Evolutionary conservation across 2,113 vertebrate species (phyloP).

Genomic region (Chloropsis hardwickii): DNA sequence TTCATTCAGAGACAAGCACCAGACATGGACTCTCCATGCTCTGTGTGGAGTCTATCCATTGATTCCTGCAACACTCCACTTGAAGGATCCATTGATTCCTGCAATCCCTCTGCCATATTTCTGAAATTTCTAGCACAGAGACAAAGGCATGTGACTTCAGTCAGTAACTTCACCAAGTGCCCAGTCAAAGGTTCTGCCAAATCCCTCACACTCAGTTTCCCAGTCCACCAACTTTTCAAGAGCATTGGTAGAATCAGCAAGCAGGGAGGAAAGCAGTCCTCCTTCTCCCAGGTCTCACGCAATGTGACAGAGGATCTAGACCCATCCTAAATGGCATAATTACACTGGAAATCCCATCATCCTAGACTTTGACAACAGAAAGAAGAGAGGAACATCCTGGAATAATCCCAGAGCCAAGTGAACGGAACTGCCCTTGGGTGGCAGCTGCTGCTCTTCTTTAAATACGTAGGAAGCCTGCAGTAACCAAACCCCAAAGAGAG

Average conservation of each 20-base stretch:
- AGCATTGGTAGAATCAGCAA: background rate
- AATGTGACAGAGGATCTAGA: background rate
- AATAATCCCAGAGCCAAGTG: background rate
- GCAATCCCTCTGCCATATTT: background rate
- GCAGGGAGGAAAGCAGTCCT: background rate
- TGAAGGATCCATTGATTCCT: background rate
- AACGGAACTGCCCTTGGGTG: background rate
- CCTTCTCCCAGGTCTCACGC: background rate
- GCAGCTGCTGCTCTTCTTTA: background rate
- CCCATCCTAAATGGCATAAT: background rate
- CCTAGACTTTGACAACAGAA: background rate
- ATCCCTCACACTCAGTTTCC: background rate
- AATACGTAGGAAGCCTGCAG: background rate
- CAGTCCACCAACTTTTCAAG: background rate
- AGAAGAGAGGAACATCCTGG: background rate
- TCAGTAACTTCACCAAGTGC: background rate
- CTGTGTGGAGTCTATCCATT: fast-evolving
- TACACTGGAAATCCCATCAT: background rate
- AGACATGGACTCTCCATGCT: fast-evolving
- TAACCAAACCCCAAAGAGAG: background rate
- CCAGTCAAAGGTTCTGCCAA: background rate
- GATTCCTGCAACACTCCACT: background rate
- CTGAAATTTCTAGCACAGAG: background rate
- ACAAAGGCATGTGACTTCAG: background rate
- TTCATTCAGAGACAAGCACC: background rate